Percentiles rank a stretch among this genome's conserved stretches.
phyloP scores from a whole-genome alignment of 2,113 vertebrate genomes.

The Thunnus maccoyii region DNA sequence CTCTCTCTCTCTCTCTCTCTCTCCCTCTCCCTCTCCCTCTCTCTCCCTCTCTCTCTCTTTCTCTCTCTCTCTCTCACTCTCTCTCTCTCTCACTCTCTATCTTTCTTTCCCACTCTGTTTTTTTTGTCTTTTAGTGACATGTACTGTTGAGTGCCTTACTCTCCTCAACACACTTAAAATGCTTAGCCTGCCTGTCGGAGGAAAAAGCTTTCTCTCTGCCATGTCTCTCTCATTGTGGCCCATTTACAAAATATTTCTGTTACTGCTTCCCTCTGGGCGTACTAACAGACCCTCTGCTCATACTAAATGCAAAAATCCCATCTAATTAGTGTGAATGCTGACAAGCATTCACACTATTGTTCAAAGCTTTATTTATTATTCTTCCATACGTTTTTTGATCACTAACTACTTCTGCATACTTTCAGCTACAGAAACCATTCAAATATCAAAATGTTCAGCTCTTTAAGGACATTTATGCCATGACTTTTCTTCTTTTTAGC shows the following conservation, averaged over 20 bases:
- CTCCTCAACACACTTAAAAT: constrained; percentile 54
- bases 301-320: constrained; percentile 9
- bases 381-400: too few species aligned
- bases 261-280: constrained; percentile 15
- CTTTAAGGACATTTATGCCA: too few species aligned
- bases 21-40: constrained; percentile 51
- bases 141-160: constrained; percentile 54
- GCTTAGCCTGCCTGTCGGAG: constrained; percentile 45
- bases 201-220: constrained; percentile 51
- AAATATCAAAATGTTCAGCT: too few species aligned
- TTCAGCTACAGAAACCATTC: too few species aligned
- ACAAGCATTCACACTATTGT: too few species aligned
- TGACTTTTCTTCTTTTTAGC: too few species aligned
- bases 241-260: constrained; percentile 48
- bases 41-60: constrained; percentile 16
- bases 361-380: too few species aligned
- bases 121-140: constrained; percentile 35
- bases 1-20: not conserved
- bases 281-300: not conserved
- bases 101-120: constrained; percentile 36
- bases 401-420: too few species aligned
- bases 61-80: constrained; percentile 66
- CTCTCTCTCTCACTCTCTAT: constrained; percentile 36
- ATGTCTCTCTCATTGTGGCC: constrained; percentile 20
- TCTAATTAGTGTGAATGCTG: not conserved